phyloP scores from a whole-genome alignment of 2,888 invertebrate genomes.

The Polymixis flavicincta region DNA sequence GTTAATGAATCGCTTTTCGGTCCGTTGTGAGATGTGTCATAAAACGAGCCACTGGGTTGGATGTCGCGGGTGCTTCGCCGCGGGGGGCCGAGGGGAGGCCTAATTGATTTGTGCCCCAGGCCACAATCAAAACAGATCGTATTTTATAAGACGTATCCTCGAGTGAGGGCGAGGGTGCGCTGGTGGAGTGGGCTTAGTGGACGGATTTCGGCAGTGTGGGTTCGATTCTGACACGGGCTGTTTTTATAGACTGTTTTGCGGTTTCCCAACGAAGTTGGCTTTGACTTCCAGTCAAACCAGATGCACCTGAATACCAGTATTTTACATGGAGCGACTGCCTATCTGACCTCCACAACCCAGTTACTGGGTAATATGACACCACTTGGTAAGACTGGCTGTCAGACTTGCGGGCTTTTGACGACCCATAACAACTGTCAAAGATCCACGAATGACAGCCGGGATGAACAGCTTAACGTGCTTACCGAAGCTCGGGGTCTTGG shows the following conservation, averaged over 20 bases:
- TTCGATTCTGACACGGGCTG: constrained; percentile 74
- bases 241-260: not conserved
- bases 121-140: constrained; percentile 91
- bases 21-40: constrained; percentile 88
- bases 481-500: no score
- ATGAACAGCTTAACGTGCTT: no score
- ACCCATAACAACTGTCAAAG: no score
- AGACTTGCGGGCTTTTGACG: no score
- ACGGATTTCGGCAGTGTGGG: constrained; percentile 56
- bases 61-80: constrained; percentile 83
- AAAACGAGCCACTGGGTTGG: constrained; percentile 90
- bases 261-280: no score
- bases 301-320: no score
- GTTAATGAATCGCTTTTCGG: constrained; percentile 88
- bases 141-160: constrained; percentile 90
- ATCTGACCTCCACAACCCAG: no score
- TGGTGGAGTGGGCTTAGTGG: constrained; percentile 49
- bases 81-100: constrained; percentile 84
- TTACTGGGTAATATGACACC: no score
- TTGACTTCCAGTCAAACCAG: no score
- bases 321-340: no score
- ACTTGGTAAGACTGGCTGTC: no score
- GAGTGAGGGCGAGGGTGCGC: constrained; percentile 84
- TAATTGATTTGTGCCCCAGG: constrained; percentile 91
- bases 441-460: no score